Percentiles rank a stretch among this genome's conserved stretches.
phyloP scores from a whole-genome alignment of 2,797 vertebrate species.

The Microcaecilia unicolor region DNA sequence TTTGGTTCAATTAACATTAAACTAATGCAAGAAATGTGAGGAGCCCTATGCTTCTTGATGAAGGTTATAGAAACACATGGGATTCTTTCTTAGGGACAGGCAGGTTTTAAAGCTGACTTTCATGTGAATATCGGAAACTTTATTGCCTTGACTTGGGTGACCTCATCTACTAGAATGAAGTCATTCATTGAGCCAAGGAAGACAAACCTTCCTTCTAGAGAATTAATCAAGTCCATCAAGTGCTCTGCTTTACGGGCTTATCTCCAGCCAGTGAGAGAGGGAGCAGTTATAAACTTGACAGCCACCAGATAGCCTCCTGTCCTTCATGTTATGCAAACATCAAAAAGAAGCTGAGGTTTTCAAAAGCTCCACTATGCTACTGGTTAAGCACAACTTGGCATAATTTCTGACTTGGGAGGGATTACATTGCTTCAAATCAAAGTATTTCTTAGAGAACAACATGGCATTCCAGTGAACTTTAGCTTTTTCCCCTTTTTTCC shows the following conservation, averaged over 20 bases:
- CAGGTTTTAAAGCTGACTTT: slow-evolving; percentile 53
- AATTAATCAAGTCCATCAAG: slow-evolving; percentile 85
- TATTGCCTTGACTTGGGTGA: slow-evolving; percentile 78
- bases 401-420: slow-evolving; percentile 53
- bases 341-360: slow-evolving; percentile 35
- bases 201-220: slow-evolving; percentile 79
- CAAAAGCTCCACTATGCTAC: slow-evolving; percentile 46
- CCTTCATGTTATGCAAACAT: slow-evolving; percentile 3
- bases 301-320: slow-evolving; percentile 68
- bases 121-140: slow-evolving; percentile 74
- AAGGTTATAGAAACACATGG: slow-evolving; percentile 44
- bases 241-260: slow-evolving; percentile 48
- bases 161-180: slow-evolving; percentile 85
- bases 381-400: slow-evolving; percentile 62
- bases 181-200: slow-evolving; percentile 77
- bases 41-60: slow-evolving; percentile 1
- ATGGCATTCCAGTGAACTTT: slow-evolving; percentile 42
- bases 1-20: too few species aligned
- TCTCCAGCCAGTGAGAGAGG: slow-evolving; percentile 59
- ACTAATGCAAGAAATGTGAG: too few species aligned
- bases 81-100: slow-evolving; percentile 34
- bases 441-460: slow-evolving; percentile 44
- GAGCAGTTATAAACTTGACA: slow-evolving; percentile 72
- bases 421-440: slow-evolving; percentile 50
- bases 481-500: slow-evolving; percentile 22